phyloP scores from a whole-genome alignment of 2,797 vertebrate genomes.

The Micropoecilia bifurca region DNA sequence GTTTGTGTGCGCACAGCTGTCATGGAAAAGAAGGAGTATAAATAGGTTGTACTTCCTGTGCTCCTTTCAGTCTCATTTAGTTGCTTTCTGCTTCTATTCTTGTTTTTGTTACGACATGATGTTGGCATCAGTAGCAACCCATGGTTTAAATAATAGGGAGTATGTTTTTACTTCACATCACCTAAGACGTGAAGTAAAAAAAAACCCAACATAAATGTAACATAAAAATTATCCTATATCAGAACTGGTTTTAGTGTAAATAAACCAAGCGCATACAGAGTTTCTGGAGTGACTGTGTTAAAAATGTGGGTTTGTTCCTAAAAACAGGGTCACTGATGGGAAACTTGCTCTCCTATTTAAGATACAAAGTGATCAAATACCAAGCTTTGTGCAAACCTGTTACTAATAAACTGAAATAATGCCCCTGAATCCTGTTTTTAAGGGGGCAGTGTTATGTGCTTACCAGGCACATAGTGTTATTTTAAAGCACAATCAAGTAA shows the following conservation, averaged over 20 bases:
- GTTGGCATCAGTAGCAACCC: background rate
- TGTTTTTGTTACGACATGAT: background rate
- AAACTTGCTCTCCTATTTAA: background rate
- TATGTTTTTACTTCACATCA: no score
- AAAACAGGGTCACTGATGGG: background rate
- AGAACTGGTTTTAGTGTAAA: no score
- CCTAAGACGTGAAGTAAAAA: background rate
- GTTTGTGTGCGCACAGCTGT: slow-evolving; percentile 1
- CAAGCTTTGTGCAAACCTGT: background rate
- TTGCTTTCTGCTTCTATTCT: slow-evolving; percentile 5
- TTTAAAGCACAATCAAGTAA: background rate
- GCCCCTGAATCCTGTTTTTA: background rate
- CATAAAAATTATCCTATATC: background rate
- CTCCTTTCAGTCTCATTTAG: background rate
- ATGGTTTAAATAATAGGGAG: background rate
- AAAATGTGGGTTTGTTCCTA: background rate
- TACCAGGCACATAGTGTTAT: background rate
- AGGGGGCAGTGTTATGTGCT: background rate
- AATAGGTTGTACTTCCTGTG: background rate
- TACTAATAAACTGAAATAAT: background rate
- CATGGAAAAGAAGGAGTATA: background rate
- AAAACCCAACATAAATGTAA: background rate
- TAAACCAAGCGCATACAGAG: no score
- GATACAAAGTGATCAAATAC: background rate
- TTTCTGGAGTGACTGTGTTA: background rate